phyloP scores from a whole-genome alignment of 2,113 vertebrate species.

The Potamarius usumacintae region DNA sequence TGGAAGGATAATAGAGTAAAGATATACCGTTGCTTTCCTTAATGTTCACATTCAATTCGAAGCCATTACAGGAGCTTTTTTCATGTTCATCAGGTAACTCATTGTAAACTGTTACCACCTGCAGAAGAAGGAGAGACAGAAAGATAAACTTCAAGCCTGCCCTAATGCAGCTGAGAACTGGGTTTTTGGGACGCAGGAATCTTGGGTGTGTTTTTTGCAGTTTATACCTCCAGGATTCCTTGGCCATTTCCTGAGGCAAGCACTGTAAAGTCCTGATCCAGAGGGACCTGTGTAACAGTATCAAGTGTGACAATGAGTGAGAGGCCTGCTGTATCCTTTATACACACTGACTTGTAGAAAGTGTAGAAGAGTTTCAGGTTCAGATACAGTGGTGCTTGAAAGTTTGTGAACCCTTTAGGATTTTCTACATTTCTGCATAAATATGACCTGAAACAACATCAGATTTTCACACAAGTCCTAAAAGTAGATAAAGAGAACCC shows the following conservation, averaged over 20 bases:
- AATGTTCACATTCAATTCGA: conserved; percentile 67
- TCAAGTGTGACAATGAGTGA: background rate
- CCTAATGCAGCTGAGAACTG: background rate
- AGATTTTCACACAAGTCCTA: no score
- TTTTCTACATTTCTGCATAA: no score
- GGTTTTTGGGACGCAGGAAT: background rate
- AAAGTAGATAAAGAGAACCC: no score
- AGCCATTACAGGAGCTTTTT: conserved; percentile 63
- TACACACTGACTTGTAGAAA: background rate
- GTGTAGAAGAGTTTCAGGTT: background rate
- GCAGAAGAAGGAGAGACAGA: background rate
- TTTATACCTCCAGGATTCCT: conserved; percentile 77
- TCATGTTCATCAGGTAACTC: conserved; percentile 69
- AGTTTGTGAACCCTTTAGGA: no score
- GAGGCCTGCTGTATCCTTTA: background rate
- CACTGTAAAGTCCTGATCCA: conserved; percentile 69
- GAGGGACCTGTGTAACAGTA: conserved; percentile 60
- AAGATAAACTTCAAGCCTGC: background rate
- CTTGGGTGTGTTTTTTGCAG: background rate
- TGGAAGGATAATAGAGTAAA: background rate
- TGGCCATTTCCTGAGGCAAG: conserved; percentile 73
- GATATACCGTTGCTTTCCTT: conserved; percentile 64
- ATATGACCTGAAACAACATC: no score
- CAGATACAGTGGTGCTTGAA: no score
- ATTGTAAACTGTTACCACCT: conserved; percentile 77